Base-by-base conservation (phyloP, 2,888 invertebrate species). In the Homarus gammarus region DNA sequence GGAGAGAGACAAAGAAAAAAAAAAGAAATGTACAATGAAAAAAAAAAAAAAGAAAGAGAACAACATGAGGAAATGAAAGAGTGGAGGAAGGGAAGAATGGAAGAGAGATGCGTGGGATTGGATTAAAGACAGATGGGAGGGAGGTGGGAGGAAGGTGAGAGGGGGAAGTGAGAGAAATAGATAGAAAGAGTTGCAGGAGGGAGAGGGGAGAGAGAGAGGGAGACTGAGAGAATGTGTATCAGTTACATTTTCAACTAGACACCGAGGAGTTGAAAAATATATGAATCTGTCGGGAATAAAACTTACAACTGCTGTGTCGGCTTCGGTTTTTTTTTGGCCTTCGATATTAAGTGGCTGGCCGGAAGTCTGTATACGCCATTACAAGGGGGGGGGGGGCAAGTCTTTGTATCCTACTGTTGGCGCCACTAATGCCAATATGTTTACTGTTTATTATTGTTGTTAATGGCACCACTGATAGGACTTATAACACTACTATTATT, bases 71-170 rank as follows among this genome's bases (percentile, higher is more conserved):
- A 70, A 27, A 40, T 22, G 15, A 27, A 40, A 27, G 22, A 27
- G 22, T 36, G 12, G 27, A 18, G 36, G n/a, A n/a, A 27, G 6
- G 73, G 73, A 73, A 40, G 73, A 73, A 40, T 22, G 70, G 18
- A 70, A 36, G 27, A 36, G 6, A 22, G 40, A n/a, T n/a, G n/a
- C n/a, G n/a, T n/a, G n/a, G n/a, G n/a, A n/a, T n/a, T n/a, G n/a
- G n/a, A n/a, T n/a, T n/a, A 40, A 73, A 40, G 40, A 40, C 73
- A 40, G 73, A 36, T 40, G 73, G 40, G 40, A 40, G 73, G 36
- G 73, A 36, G 38, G 5, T 3, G 64, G 22, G 64, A 64, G 27
- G 64, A 64, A 27, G 10, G 64, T 8, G 64, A n/a, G 64, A 27
- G 64, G 27, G 64, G 64, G 27, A 64, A 27, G 27, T n/a, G 64